Conservation (phyloP, 2,888 invertebrate genomes). For the Nemoura dubitans region DNA sequence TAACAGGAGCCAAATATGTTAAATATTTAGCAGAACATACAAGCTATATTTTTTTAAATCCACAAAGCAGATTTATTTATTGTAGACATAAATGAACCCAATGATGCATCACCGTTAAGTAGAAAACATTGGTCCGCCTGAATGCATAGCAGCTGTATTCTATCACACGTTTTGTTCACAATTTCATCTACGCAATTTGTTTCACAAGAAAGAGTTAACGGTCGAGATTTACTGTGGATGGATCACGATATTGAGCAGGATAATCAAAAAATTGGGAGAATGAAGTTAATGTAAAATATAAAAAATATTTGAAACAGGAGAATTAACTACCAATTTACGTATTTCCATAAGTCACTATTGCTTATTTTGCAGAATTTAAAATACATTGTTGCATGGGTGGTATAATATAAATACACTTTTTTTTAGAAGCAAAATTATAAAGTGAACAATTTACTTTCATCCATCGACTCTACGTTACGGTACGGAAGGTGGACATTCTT, state of each 20-base stretch:
- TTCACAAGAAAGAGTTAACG: not conserved
- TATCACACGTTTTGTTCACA: constrained; percentile 31
- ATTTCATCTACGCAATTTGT: not conserved
- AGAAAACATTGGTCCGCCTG: constrained; percentile 40
- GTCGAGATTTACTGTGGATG: constrained; percentile 26
- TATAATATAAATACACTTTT: not conserved
- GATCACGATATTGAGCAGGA: constrained; percentile 29
- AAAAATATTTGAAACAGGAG: too few species aligned
- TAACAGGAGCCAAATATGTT: constrained; percentile 47
- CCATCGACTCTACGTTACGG: not conserved
- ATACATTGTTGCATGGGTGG: not conserved
- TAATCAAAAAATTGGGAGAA: not conserved
- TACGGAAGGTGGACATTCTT: constrained; percentile 36
- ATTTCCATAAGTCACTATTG: not conserved
- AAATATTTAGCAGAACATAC: constrained; percentile 48
- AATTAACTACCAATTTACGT: too few species aligned
- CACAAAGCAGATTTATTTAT: constrained; percentile 16
- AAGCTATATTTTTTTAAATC: constrained; percentile 36
- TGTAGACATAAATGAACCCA: not conserved
- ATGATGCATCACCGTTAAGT: constrained; percentile 15
- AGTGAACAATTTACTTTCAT: constrained; percentile 16
- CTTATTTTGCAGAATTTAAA: not conserved
- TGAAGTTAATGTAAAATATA: not conserved
- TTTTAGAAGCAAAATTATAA: not conserved
- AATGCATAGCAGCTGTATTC: constrained; percentile 29